Conservation (phyloP, 2,797 vertebrate genomes). For the Sebastes taczanowskii region DNA sequence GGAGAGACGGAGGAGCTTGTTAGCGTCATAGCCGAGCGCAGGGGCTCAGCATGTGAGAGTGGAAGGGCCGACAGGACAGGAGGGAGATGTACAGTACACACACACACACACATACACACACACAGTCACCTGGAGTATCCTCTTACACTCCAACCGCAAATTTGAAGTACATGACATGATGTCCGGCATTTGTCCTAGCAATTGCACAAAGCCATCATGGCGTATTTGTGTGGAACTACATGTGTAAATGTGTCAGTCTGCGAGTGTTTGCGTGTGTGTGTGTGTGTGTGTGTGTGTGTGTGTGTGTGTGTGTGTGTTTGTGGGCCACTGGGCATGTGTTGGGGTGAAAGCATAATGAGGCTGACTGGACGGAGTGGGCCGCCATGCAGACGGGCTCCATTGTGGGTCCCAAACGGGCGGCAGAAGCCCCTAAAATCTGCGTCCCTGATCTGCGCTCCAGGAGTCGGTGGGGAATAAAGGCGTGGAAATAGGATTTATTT, state of each 20-base stretch:
- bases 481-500: constrained; percentile 92
- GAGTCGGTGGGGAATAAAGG: constrained; percentile 88
- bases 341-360: constrained; percentile 78
- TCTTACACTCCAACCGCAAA: constrained; percentile 58
- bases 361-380: constrained; percentile 69
- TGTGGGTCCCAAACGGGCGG: constrained; percentile 77
- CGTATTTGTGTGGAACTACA: constrained; percentile 46
- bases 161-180: constrained; percentile 70
- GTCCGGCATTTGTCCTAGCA: constrained; percentile 70
- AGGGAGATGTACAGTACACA: constrained; percentile 63
- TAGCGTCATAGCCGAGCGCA: constrained; percentile 73
- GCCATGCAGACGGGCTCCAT: constrained; percentile 79
- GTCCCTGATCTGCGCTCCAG: constrained; percentile 89
- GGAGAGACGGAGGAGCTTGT: constrained; percentile 82
- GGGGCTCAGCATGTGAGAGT: constrained; percentile 74
- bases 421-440: constrained; percentile 88
- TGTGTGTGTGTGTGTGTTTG: constrained; percentile 50
- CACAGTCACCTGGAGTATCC: constrained; percentile 59
- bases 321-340: constrained; percentile 73
- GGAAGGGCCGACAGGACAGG: constrained; percentile 72
- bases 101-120: constrained; percentile 34
- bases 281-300: constrained; percentile 30
- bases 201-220: constrained; percentile 64
- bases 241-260: constrained; percentile 65
- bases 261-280: constrained; percentile 15